Evolutionary conservation across 2,888 invertebrate species (phyloP).

Genomic region (Plagodis pulveraria): DNA sequence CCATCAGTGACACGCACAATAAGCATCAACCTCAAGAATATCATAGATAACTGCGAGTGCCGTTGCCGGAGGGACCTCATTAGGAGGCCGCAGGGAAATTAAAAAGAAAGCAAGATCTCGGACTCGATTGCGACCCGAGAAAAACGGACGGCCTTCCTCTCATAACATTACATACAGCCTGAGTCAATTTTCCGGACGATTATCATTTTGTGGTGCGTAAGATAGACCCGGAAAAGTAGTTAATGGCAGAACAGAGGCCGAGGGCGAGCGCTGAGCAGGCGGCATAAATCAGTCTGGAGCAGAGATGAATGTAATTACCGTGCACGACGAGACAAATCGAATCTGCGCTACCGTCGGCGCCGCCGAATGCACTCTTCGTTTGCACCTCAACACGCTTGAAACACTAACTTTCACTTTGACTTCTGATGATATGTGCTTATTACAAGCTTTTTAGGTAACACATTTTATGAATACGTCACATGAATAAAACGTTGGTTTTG

Average conservation of each 20-base stretch:
- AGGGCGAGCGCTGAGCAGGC: constrained; percentile 54
- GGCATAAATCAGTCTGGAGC: constrained; percentile 71
- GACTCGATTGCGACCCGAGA: constrained; percentile 81
- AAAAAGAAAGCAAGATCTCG: constrained; percentile 85
- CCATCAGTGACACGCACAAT: constrained; percentile 86
- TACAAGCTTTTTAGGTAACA: neutral
- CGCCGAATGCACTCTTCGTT: constrained; percentile 39
- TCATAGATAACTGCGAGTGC: constrained; percentile 81
- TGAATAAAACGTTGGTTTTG: too few species aligned
- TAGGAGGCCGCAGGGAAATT: constrained; percentile 85
- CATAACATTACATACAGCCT: constrained; percentile 85
- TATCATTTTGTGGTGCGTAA: constrained; percentile 85
- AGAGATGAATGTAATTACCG: constrained; percentile 73
- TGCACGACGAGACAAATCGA: constrained; percentile 64
- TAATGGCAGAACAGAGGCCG: constrained; percentile 66
- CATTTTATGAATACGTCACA: neutral
- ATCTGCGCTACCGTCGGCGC: constrained; percentile 36
- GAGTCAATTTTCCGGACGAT: constrained; percentile 83
- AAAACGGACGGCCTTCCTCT: constrained; percentile 79
- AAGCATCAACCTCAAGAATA: constrained; percentile 86
- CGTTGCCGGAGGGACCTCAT: constrained; percentile 79
- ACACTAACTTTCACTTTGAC: neutral
- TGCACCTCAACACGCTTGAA: constrained; percentile 1
- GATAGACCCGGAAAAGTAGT: constrained; percentile 75
- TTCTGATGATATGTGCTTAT: neutral